Evolutionary conservation across 2,113 vertebrate species (phyloP).

Genomic region (Zeus faber): DNA sequence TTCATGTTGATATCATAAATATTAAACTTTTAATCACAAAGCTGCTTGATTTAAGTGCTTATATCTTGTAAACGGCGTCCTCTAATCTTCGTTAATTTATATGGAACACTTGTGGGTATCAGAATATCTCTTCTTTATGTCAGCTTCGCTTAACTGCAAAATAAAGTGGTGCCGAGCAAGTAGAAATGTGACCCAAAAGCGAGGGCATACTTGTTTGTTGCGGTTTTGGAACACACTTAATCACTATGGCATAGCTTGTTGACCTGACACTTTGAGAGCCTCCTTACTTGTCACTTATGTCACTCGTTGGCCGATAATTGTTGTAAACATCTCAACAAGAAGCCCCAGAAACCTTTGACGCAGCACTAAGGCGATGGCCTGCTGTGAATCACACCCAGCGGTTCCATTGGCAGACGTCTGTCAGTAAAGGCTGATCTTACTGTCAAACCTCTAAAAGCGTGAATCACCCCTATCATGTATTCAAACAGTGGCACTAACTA

Average conservation of each 20-base stretch:
- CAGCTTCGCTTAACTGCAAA: constrained; percentile 19
- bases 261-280: constrained; percentile 63
- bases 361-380: constrained; percentile 62
- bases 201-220: constrained; percentile 44
- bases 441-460: too few species aligned
- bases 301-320: constrained; percentile 64
- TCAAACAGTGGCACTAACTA: too few species aligned
- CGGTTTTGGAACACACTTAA: constrained; percentile 58
- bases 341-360: constrained; percentile 56
- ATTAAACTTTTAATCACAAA: too few species aligned
- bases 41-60: background rate
- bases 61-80: constrained; percentile 15
- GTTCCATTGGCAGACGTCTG: constrained; percentile 52
- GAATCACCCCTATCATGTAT: too few species aligned
- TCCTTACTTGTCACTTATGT: constrained; percentile 67
- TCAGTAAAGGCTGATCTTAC: constrained; percentile 55
- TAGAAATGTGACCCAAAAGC: constrained; percentile 33
- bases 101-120: too few species aligned
- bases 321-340: too few species aligned
- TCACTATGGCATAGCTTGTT: constrained; percentile 63
- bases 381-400: constrained; percentile 61
- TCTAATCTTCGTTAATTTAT: too few species aligned
- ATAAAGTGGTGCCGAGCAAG: constrained; percentile 25
- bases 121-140: too few species aligned
- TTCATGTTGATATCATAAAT: too few species aligned